These are phyloP conservation scores for Cheilosia impressa DNA, from an alignment of 2,888 invertebrate genomes.

Conservation along the genomic window DNA sequence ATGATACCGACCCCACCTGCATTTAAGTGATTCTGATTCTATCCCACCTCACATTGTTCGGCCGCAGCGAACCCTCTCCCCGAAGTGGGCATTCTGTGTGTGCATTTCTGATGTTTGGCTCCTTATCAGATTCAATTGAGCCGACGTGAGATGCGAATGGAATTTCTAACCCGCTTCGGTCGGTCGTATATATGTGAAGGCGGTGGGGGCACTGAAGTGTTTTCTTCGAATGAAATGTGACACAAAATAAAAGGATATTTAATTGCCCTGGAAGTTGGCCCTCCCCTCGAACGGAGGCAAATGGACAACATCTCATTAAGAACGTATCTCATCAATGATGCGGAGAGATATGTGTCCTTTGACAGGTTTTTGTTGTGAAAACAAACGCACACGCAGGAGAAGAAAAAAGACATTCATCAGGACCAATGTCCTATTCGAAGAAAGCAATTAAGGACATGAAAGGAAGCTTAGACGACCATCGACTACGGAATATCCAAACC, in stretches of 20 bases:
- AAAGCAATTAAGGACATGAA: conserved; percentile 84
- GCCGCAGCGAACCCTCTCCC: conserved; percentile 9
- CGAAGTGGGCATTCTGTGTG: not conserved
- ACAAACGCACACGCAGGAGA: conserved; percentile 15
- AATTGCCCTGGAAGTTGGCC: conserved; percentile 75
- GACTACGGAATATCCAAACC: conserved; percentile 51
- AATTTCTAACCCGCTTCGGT: conserved; percentile 53
- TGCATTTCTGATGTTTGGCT: conserved; percentile 56
- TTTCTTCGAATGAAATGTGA: conserved; percentile 77
- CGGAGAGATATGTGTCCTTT: conserved; percentile 78
- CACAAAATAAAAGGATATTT: conserved; percentile 80
- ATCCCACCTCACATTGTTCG: conserved; percentile 29
- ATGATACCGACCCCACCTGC: conserved; percentile 43
- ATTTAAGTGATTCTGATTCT: conserved; percentile 58
- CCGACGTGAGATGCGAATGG: conserved; percentile 72
- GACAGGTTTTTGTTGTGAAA: conserved; percentile 78
- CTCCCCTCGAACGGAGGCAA: conserved; percentile 39
- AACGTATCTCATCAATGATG: conserved; percentile 80
- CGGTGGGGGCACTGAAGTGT: conserved; percentile 56
- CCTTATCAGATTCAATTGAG: conserved; percentile 74
- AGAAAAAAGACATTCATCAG: conserved; percentile 73
- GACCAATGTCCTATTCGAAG: conserved; percentile 76
- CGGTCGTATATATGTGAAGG: not conserved
- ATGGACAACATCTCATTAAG: conserved; percentile 82
- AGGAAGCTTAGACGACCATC: conserved; percentile 81